Conservation (phyloP, 2,113 vertebrate genomes). For the Tenrec ecaudatus region DNA sequence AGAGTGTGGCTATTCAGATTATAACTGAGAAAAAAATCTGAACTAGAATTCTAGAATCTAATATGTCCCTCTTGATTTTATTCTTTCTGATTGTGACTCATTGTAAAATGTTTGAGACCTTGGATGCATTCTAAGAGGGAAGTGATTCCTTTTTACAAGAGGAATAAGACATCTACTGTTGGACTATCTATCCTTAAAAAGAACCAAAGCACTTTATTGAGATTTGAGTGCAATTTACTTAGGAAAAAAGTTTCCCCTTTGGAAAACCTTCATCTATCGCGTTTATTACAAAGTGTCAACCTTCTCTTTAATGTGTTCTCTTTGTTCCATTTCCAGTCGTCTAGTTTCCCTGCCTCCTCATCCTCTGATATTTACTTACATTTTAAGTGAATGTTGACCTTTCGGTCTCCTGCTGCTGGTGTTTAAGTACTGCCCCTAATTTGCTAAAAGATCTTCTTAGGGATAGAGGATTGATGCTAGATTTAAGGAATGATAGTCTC, state of each 20-base stretch:
- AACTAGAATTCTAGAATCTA: background rate
- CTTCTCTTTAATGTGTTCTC: background rate
- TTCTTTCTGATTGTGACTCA: slow-evolving; percentile 7
- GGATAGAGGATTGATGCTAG: too few species aligned
- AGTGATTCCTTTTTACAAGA: background rate
- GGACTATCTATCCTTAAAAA: slow-evolving; percentile 26
- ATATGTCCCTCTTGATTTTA: background rate
- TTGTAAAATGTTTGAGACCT: background rate
- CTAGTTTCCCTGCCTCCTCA: background rate
- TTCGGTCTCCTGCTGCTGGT: background rate
- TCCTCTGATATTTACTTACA: background rate
- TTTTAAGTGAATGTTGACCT: background rate
- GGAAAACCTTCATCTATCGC: background rate
- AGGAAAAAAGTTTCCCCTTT: background rate
- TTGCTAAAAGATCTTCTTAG: too few species aligned
- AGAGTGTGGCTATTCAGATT: background rate
- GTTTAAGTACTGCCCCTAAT: too few species aligned
- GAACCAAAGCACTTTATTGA: background rate
- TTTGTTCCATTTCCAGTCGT: background rate
- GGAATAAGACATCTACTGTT: slow-evolving; percentile 5
- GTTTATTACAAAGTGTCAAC: background rate
- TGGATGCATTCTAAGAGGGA: background rate
- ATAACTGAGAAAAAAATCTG: background rate
- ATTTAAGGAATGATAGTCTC: background rate
- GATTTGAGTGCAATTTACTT: background rate